phyloP scores from a whole-genome alignment of 1,140 invertebrate genomes.

The Diploscapter pachys region DNA sequence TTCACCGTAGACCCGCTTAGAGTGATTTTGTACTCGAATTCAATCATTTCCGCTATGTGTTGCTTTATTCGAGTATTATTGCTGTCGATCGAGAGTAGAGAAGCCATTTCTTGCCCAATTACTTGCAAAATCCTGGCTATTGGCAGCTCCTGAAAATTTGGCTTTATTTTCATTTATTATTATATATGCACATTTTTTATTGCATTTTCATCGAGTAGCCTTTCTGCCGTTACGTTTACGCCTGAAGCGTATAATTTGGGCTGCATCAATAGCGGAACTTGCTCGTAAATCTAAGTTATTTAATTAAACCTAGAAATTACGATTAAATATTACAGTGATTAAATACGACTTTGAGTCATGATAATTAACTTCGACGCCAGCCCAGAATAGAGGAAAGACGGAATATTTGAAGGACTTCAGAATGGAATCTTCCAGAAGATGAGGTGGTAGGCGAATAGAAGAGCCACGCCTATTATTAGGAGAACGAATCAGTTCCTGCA shows the following conservation, averaged over 20 bases:
- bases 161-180: too few relatives aligned
- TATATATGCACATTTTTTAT: too few relatives aligned
- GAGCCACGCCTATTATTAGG: too few relatives aligned
- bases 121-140: constrained; percentile 8
- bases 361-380: constrained; percentile 22
- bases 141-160: not conserved
- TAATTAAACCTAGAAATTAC: too few relatives aligned
- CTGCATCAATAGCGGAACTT: constrained; percentile 6
- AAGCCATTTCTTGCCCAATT: constrained; percentile 10
- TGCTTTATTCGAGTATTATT: not conserved
- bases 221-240: constrained; percentile 12
- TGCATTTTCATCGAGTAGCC: constrained; percentile 10
- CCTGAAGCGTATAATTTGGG: constrained; percentile 4
- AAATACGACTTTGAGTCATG: constrained; percentile 10
- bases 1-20: constrained; percentile 14
- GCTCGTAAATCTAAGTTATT: constrained; percentile 14
- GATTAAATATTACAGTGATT: constrained; percentile 12
- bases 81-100: constrained; percentile 6
- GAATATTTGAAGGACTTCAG: constrained; percentile 19
- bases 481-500: constrained; percentile 9
- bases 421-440: not conserved
- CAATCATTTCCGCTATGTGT: constrained; percentile 20
- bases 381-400: constrained; percentile 22
- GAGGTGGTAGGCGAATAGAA: too few relatives aligned
- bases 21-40: constrained; percentile 23